These are phyloP conservation scores for Orycteropus afer DNA, from an alignment of 2,113 vertebrate species.

Conservation along the genomic window DNA sequence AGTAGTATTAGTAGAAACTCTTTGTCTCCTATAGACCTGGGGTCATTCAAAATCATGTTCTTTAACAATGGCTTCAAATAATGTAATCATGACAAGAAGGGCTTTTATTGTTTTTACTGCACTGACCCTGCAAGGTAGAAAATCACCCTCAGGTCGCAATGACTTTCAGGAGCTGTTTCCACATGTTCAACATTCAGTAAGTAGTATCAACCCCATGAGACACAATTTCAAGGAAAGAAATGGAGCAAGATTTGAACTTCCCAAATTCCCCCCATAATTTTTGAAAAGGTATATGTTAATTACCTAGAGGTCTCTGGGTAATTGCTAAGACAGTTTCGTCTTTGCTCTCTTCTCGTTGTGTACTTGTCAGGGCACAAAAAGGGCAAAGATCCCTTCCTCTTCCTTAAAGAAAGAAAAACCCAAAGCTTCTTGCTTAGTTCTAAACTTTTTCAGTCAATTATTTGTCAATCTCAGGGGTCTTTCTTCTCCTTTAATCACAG, in stretches of 20 bases:
- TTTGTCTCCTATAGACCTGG: conserved; percentile 34
- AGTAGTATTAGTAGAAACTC: background rate
- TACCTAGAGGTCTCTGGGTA: background rate
- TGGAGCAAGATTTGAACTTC: background rate
- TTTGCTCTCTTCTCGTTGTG: background rate
- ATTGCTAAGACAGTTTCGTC: background rate
- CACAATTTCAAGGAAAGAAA: conserved; percentile 20
- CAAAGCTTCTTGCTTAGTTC: background rate
- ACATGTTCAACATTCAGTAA: conserved; percentile 47
- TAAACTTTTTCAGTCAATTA: conserved; percentile 55
- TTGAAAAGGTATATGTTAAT: background rate
- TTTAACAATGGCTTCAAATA: conserved; percentile 48
- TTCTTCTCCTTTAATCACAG: conserved; percentile 83
- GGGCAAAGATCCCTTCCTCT: rapidly evolving
- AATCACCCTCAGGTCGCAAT: background rate
- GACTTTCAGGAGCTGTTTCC: conserved; percentile 65
- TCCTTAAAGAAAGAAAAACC: rapidly evolving
- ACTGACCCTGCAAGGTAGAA: conserved; percentile 40
- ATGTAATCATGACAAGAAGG: background rate
- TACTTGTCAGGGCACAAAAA: background rate
- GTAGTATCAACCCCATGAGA: conserved; percentile 6
- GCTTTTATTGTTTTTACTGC: conserved; percentile 59
- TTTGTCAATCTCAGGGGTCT: background rate
- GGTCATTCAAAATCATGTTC: conserved; percentile 62
- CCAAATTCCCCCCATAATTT: background rate